Evolutionary conservation across 2,797 vertebrate genomes (phyloP).

Genomic region (Leuciscus waleckii): DNA sequence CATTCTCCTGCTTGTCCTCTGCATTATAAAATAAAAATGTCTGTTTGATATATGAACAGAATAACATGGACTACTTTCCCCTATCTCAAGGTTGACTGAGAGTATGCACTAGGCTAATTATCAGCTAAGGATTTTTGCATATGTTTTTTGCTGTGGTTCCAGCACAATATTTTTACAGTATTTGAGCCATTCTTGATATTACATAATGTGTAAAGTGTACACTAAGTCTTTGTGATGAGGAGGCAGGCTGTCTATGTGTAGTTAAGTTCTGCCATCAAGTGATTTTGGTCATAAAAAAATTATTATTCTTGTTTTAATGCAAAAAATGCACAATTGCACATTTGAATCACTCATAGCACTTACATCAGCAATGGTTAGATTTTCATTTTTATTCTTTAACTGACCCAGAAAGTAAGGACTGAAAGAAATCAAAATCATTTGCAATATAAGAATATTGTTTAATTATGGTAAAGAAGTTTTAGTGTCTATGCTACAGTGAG

Average conservation of each 20-base stretch:
- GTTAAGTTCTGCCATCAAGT: background rate
- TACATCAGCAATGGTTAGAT: background rate
- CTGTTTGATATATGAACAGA: conserved; percentile 9
- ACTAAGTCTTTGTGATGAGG: background rate
- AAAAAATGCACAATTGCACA: background rate
- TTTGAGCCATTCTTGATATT: background rate
- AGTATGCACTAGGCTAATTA: background rate
- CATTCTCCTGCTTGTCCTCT: background rate
- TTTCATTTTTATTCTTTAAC: background rate
- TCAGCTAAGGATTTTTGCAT: background rate
- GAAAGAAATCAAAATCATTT: background rate
- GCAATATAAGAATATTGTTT: background rate
- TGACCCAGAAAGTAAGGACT: background rate
- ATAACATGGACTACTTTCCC: background rate
- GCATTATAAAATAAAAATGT: conserved; percentile 30
- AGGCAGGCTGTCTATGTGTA: background rate
- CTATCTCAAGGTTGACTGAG: background rate
- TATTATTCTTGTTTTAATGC: background rate
- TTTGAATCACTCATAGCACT: background rate
- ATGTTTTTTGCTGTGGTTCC: background rate
- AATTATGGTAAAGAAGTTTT: background rate
- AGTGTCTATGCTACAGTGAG: too few relatives aligned
- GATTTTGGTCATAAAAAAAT: background rate
- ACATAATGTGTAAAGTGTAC: background rate
- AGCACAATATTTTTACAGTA: background rate